These are phyloP conservation scores for Ophraella communa DNA, from an alignment of 2,888 invertebrate species.

Conservation along the genomic window DNA sequence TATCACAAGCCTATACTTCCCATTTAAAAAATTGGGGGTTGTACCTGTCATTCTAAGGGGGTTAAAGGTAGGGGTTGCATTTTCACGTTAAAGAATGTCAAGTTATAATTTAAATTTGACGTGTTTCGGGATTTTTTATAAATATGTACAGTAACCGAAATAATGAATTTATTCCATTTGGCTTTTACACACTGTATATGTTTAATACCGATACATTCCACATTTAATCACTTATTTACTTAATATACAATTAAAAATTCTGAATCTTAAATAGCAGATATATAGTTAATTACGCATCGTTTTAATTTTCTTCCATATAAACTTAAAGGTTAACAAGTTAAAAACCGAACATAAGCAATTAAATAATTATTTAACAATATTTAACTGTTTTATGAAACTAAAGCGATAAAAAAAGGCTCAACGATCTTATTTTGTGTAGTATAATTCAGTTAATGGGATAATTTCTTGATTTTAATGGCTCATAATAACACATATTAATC, in stretches of 20 bases:
- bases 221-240: background rate
- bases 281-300: background rate
- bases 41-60: too few relatives aligned
- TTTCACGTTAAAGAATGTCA: too few relatives aligned
- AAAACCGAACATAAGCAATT: background rate
- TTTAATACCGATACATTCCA: background rate
- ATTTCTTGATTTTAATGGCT: constrained; percentile 1
- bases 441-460: background rate
- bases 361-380: background rate
- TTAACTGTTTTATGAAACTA: background rate
- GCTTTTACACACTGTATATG: too few relatives aligned
- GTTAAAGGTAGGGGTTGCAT: too few relatives aligned
- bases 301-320: background rate
- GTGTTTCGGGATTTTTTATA: too few relatives aligned
- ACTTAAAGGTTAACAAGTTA: background rate
- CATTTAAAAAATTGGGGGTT: too few relatives aligned
- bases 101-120: too few relatives aligned
- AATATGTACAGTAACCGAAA: too few relatives aligned
- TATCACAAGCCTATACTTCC: too few relatives aligned
- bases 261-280: background rate
- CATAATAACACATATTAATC: constrained; percentile 1
- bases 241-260: background rate
- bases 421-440: background rate
- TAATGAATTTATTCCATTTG: too few relatives aligned
- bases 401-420: background rate